These are phyloP conservation scores for Pelobates cultripes DNA, from an alignment of 2,797 vertebrate species.

Conservation along the genomic window DNA sequence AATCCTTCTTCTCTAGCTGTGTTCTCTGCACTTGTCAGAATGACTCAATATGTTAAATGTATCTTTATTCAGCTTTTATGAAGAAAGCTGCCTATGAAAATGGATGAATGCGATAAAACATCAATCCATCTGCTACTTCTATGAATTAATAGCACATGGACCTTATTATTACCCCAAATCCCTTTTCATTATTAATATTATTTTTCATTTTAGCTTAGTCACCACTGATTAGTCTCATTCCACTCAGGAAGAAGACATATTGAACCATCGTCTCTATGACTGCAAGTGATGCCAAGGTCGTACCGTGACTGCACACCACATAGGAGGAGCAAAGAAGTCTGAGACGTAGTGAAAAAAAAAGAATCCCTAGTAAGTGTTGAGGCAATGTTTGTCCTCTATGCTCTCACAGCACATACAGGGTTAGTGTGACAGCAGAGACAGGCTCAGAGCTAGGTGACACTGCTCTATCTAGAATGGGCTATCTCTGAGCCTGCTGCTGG, in stretches of 20 bases:
- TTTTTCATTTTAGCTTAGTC: slow-evolving; percentile 20
- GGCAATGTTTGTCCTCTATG: slow-evolving; percentile 73
- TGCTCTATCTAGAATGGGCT: slow-evolving; percentile 79
- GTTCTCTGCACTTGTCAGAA: too few species aligned
- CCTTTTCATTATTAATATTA: too few species aligned
- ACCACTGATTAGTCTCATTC: slow-evolving; percentile 11
- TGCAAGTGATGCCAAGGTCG: slow-evolving; percentile 56
- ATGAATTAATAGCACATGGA: too few species aligned
- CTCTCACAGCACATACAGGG: slow-evolving; percentile 82
- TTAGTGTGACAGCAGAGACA: slow-evolving; percentile 73
- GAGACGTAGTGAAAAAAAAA: slow-evolving; percentile 61
- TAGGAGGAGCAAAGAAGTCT: slow-evolving; percentile 76
- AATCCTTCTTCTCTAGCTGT: too few species aligned
- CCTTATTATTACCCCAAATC: too few species aligned
- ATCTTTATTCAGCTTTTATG: too few species aligned
- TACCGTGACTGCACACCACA: slow-evolving; percentile 65
- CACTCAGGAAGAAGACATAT: slow-evolving; percentile 44
- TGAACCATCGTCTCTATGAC: slow-evolving; percentile 50
- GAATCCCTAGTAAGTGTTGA: slow-evolving; percentile 55
- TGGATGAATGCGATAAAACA: neutral
- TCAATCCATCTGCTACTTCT: too few species aligned
- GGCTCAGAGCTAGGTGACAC: slow-evolving; percentile 76
- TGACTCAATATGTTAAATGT: too few species aligned
- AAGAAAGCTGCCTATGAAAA: too few species aligned
- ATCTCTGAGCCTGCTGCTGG: slow-evolving; percentile 63